Base-by-base conservation (phyloP, 2,113 vertebrate genomes). In the Tachysurus fulvidraco region DNA sequence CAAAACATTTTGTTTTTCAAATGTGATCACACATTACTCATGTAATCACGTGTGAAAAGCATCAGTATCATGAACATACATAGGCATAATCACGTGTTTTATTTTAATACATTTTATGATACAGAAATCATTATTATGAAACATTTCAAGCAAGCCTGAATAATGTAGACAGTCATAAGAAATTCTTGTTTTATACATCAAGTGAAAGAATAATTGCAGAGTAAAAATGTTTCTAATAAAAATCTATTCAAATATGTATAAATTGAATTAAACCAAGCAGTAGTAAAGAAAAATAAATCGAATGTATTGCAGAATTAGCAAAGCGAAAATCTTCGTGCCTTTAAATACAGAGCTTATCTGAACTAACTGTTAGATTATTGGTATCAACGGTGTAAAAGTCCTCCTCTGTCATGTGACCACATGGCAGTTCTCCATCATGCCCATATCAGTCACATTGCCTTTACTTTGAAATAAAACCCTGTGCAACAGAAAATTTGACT, bases 391-490 rank as follows among this genome's bases (percentile, higher is more conserved):
- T 60, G 50, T 23, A 28, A 23, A 44, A 74, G 19, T 69, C 54
- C 30, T 86, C 52, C 30, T 28, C 64, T 71, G 76, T 55, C 62
- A 64, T 3, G 0, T 78, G 60, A 44, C 23, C n/a, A 44, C 25
- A 69, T 64, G 41, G 73, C 23, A 46, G 52, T 9, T 71, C 62
- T 77, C 25, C 12, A 21, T 28, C 77, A 30, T 54, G 52, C 23
- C 78, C 25, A 44, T 52, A 16, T 17, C 46, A 17, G 10, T 73
- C 28, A 81, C 76, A 46, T 28, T 17, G 36, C 28, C 84, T 60
- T 73, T 71, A 73, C 78, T 86, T 86, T 30, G 78, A 86, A 7
- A 59, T 44, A 5, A 67, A 69, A 21, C 78, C 25, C 85, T 86
- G 85, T 73, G 16, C 23, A 81, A 44, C 36, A 81, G 30, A 81